A percentile compares a stretch with the other conserved stretches of the same genome.
phyloP scores from a whole-genome alignment of 1,140 invertebrate genomes.

The Macrosteles quadrilineatus region DNA sequence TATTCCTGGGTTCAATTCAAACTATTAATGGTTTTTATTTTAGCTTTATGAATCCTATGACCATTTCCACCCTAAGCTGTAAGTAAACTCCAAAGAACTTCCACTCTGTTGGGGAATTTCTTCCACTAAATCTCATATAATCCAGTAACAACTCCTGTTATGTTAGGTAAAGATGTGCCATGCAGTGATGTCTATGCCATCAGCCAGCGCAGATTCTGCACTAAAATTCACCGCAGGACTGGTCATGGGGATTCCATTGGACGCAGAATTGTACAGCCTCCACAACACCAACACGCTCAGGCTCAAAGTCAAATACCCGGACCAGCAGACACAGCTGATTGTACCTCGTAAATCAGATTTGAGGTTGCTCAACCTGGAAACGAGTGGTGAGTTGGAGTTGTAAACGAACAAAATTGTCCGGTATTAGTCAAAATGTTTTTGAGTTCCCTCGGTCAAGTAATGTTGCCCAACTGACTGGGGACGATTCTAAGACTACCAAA shows the following conservation, averaged over 20 bases:
- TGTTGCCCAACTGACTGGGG: too few species aligned
- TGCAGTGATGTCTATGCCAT: conserved; percentile 83
- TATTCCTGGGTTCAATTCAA: too few species aligned
- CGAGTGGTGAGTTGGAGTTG: background rate
- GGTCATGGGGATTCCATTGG: conserved; percentile 79
- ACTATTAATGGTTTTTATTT: too few species aligned
- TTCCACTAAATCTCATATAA: too few species aligned
- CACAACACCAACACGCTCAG: conserved; percentile 70
- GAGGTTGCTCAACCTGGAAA: conserved; percentile 49
- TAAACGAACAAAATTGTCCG: too few species aligned
- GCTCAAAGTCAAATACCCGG: conserved; percentile 88
- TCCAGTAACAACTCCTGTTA: conserved; percentile 27
- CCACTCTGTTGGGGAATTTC: too few species aligned
- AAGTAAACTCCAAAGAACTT: too few species aligned
- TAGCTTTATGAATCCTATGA: too few species aligned
- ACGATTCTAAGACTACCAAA: too few species aligned
- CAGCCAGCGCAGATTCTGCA: conserved; percentile 77
- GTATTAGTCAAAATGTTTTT: too few species aligned
- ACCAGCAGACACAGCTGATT: conserved; percentile 82
- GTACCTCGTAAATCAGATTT: conserved; percentile 72
- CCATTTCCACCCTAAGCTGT: too few species aligned
- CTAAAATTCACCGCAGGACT: conserved; percentile 94
- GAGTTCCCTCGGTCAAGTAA: too few species aligned
- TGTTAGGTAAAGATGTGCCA: conserved; percentile 72
- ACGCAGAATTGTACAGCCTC: conserved; percentile 83